Base-by-base conservation (phyloP, 2,888 invertebrate genomes). In the Eristalinus aeneus region DNA sequence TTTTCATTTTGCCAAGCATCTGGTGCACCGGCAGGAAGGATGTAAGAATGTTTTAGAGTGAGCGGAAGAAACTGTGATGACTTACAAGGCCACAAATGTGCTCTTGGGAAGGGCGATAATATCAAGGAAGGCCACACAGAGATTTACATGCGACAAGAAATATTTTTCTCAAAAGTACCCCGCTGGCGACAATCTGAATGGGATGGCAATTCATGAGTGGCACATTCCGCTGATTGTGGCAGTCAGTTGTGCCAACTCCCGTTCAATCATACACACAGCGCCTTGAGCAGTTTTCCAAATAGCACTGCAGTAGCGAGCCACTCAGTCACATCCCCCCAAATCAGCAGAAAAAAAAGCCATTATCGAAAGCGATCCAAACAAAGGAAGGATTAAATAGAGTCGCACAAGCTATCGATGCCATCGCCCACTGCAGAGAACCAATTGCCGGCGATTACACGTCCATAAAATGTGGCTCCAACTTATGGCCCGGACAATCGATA, bases 361-460 rank as follows among this genome's bases (percentile, higher is more conserved):
- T 46, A 46, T 46, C 46, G 46, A 46, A 46, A 46, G 46, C 46
- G 46, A 16, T 16, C 16, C 16, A 16, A 46, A 46, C 46, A 46
- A 46, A 46, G 46, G 46, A 46, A 46, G 46, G 16, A 46, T 46
- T 46, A 46, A 46, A 46, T 46, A 16, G 16, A 46, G 16, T 16
- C 46, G 46, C 46, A 46, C 1, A 46, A 46, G 46, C 8, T 46
- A 46, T 46, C 16, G 46, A 46, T 46, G 16, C 46, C 46, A 1
- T 46, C 46, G 46, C 16, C 16, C 46, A 46, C 8, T 46, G n/a
- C 2, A 39, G 5, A 39, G 16, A 12, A n/a, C 46, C 31, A 72
- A n/a, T 72, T 46, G 71, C 9, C 71, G 61, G 46, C 71, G 71
- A 72, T 72, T 72, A 72, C 71, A 72, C 46, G 31, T 61, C 71